Percentiles rank a stretch among this genome's conserved stretches.
These are phyloP conservation scores for Streptopelia turtur DNA, from an alignment of 2,797 vertebrate genomes.

Conservation along the genomic window DNA sequence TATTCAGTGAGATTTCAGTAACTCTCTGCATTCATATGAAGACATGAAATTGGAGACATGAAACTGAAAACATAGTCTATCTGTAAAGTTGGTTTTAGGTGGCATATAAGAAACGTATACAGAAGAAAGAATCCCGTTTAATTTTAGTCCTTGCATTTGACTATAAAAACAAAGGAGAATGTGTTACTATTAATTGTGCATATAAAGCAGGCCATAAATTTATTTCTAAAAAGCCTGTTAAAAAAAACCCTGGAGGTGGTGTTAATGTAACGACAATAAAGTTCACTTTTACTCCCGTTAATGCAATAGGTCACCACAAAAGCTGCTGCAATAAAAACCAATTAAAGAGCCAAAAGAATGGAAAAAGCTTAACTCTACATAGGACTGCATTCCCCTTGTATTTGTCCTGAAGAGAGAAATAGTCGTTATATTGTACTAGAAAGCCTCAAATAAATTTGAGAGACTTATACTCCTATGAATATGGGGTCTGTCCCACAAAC, in stretches of 20 bases:
- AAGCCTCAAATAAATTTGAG: slow-evolving; percentile 20
- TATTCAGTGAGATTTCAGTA: slow-evolving; percentile 11
- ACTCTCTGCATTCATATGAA: slow-evolving; percentile 10
- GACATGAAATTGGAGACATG: neutral
- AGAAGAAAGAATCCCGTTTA: neutral
- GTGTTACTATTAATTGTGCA: slow-evolving; percentile 45
- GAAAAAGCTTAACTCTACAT: neutral
- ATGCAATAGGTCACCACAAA: slow-evolving; percentile 16
- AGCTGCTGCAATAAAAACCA: slow-evolving; percentile 18
- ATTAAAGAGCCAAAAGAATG: neutral
- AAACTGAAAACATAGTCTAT: neutral
- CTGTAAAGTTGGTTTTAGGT: neutral
- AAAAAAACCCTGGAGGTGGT: neutral
- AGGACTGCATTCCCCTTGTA: neutral
- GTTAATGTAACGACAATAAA: neutral
- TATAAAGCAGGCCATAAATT: slow-evolving; percentile 31
- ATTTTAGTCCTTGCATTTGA: slow-evolving; percentile 13
- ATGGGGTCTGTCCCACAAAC: neutral
- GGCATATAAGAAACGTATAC: neutral
- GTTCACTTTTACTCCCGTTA: slow-evolving; percentile 30
- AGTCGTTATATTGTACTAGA: neutral
- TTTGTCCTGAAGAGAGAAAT: neutral
- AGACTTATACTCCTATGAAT: neutral
- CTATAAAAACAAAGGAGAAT: slow-evolving; percentile 5
- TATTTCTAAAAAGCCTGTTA: slow-evolving; percentile 5